Evolutionary conservation across 2,888 invertebrate genomes (phyloP), one percentile per base, ranked within the genome.

Genomic region (Blera fallax): DNA sequence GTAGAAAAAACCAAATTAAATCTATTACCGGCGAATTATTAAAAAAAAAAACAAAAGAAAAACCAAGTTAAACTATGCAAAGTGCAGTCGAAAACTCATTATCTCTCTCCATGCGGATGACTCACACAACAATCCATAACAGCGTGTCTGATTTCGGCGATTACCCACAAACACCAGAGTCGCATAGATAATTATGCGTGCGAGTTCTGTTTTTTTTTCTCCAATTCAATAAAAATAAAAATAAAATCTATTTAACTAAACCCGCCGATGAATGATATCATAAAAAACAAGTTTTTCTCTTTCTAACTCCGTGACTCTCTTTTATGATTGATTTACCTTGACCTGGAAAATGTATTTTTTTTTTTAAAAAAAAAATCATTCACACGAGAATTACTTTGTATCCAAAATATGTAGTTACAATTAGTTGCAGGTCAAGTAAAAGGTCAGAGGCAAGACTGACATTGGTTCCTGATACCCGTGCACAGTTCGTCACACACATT

Each of bases 301-400:
- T 60, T 77, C 34, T 27, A 65, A 72, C 77, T 65, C 34, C 29
- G 52, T 16, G 62, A 69, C 69, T 54, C 45, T 76, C 34, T 70
- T 77, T 60, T 72, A 65, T 67, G 81, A 64, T 64, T 67, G 58
- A 82, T 77, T 72, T 65, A 56, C 77, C 77, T 77, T 82, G 82
- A 77, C 82, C 77, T 82, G 60, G 21, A 77, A 82, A 72, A 64
- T 52, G 52, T 43, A 7, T 21, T n/a, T 18, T 60, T 58, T 65
- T 67, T 77, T 45, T 21, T 4, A 16, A 34, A 67, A 21, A 14
- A 34, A 34, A 5, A 37, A 5, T 34, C 40, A 64, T 1, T 45
- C 40, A 24, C 24, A 65, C 11, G 24, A 43, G 24, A 56, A 52
- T 60, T 73, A 67, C 34, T 60, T 60, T 54, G 43, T 24, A 62